Evolutionary conservation across 2,113 vertebrate species (phyloP).

Genomic region (Sinocyclocheilus rhinocerous): DNA sequence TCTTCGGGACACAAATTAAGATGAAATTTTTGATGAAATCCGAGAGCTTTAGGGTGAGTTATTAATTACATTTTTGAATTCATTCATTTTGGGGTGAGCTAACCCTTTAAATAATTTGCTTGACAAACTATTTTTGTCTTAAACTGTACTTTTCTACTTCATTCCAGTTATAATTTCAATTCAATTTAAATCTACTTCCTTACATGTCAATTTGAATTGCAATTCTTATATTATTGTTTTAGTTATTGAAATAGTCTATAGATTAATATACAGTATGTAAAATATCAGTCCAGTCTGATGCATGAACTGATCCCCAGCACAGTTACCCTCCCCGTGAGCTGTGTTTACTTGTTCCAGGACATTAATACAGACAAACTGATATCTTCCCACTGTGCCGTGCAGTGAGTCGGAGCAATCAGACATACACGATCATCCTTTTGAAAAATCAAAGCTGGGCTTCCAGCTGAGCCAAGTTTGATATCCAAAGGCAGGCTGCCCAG

Average conservation of each 20-base stretch:
- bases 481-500: conserved; percentile 28
- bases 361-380: conserved; percentile 9
- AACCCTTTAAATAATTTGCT: too few relatives aligned
- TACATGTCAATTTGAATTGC: neutral
- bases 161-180: neutral
- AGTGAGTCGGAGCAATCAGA: conserved; percentile 37
- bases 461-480: conserved; percentile 35
- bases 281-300: neutral
- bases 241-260: neutral
- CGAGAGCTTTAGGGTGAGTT: too few relatives aligned
- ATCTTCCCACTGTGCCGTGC: conserved; percentile 18
- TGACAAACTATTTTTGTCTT: too few relatives aligned
- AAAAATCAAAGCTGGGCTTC: conserved; percentile 41
- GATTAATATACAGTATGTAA: neutral
- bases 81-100: too few relatives aligned
- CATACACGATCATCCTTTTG: conserved; percentile 37
- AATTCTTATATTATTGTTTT: neutral
- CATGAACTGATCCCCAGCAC: neutral
- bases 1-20: too few relatives aligned
- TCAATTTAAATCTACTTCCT: neutral
- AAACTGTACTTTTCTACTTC: too few relatives aligned
- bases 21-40: too few relatives aligned
- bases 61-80: too few relatives aligned
- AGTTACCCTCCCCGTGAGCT: neutral
- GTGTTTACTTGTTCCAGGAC: conserved; percentile 35